Conservation (phyloP, 2,888 invertebrate genomes). For the Laothoe populi region DNA sequence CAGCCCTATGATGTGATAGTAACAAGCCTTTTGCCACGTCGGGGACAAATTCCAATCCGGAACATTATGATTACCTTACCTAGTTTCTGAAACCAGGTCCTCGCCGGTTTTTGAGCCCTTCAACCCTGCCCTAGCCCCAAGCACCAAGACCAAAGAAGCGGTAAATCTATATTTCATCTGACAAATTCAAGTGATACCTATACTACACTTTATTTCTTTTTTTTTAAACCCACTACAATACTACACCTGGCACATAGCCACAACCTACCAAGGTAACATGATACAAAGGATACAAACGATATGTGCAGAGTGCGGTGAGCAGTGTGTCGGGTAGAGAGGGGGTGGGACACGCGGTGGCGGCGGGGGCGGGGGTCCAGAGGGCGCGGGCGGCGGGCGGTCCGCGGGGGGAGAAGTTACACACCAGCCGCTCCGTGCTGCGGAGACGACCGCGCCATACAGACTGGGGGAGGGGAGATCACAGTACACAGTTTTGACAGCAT, state of each 20-base stretch:
- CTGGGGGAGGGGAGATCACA: conserved; percentile 33
- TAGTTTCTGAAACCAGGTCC: too few species aligned
- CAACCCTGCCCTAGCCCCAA: too few species aligned
- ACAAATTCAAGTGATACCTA: too few species aligned
- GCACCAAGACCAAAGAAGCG: too few species aligned
- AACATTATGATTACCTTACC: too few species aligned
- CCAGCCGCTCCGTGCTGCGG: conserved; percentile 70
- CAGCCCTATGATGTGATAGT: too few species aligned
- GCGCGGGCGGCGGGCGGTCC: conserved; percentile 55
- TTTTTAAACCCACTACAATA: not conserved
- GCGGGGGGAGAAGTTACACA: conserved; percentile 72
- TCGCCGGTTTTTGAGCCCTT: too few species aligned
- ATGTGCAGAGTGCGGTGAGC: conserved; percentile 57
- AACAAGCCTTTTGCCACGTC: too few species aligned
- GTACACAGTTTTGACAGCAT: too few species aligned
- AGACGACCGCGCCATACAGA: conserved; percentile 55
- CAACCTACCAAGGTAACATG: not conserved
- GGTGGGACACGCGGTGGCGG: conserved; percentile 59
- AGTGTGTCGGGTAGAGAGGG: conserved; percentile 50
- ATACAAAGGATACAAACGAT: conserved; percentile 55
- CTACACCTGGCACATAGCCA: not conserved
- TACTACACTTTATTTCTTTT: not conserved
- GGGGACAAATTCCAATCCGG: too few species aligned
- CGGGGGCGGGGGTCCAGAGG: conserved; percentile 59
- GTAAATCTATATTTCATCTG: too few species aligned